Conservation (phyloP, 2,888 invertebrate species). For the Gari tellinella region DNA sequence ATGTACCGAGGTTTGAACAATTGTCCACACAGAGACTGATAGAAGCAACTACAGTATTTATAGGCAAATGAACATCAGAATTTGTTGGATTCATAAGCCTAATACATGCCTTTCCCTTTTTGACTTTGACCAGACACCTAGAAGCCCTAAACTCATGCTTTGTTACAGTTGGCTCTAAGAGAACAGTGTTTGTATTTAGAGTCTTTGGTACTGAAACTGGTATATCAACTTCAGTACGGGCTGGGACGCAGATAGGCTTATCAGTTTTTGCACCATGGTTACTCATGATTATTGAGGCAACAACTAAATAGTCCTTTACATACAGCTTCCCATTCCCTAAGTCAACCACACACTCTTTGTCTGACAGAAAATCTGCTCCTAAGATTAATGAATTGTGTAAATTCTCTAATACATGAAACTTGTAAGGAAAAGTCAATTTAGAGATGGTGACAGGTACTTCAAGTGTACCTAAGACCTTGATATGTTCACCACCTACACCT, state of each 20-base stretch:
- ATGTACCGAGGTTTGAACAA: no score
- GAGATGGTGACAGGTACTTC: background rate
- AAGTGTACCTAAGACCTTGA: slow-evolving; percentile 1
- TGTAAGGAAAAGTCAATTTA: background rate
- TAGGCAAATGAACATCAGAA: background rate
- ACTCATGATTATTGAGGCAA: background rate
- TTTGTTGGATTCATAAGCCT: slow-evolving; percentile 2
- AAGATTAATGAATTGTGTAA: slow-evolving; percentile 13
- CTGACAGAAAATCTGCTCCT: slow-evolving; percentile 9
- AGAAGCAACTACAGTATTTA: background rate
- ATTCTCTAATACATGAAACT: slow-evolving; percentile 13
- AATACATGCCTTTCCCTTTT: background rate
- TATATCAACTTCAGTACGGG: slow-evolving; percentile 3
- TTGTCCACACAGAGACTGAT: no score
- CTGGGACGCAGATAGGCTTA: slow-evolving; percentile 9
- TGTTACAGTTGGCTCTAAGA: background rate
- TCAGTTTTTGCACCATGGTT: background rate
- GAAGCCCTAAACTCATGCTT: background rate
- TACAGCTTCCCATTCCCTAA: background rate
- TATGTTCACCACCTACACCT: slow-evolving; percentile 3
- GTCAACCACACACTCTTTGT: background rate
- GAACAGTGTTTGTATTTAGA: background rate
- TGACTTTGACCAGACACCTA: background rate
- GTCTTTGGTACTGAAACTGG: slow-evolving; percentile 1
- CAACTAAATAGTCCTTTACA: background rate